phyloP scores from a whole-genome alignment of 2,113 vertebrate species.

The Orientallactaga bullata region DNA sequence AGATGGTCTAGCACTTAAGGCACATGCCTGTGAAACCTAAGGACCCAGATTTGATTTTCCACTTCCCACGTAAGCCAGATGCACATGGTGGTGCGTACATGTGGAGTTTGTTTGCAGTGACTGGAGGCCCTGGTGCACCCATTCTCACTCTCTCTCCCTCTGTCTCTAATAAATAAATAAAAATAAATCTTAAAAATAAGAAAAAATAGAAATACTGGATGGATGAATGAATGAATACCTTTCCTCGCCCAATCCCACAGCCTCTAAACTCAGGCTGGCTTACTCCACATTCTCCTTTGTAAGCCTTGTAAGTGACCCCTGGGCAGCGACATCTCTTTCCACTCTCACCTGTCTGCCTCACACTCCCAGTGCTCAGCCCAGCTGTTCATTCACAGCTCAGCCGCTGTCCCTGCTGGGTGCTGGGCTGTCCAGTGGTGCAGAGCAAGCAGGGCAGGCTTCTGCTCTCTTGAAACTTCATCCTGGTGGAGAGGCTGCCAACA shows the following conservation, averaged over 20 bases:
- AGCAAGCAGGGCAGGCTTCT: not conserved
- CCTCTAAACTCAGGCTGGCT: no score
- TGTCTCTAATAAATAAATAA: no score
- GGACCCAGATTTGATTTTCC: no score
- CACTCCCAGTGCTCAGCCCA: not conserved
- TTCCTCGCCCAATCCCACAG: not conserved
- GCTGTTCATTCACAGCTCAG: not conserved
- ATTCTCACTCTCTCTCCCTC: no score
- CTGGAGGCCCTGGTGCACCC: no score
- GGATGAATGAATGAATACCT: not conserved
- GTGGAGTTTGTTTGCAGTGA: no score
- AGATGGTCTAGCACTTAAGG: no score
- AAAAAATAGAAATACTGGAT: not conserved
- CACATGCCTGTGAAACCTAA: no score
- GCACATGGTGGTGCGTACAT: no score
- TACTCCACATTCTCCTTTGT: rapidly evolving
- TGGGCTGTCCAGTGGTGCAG: no score
- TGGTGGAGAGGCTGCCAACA: not conserved
- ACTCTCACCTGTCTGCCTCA: not conserved
- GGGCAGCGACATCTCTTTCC: not conserved
- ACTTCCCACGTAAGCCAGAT: no score
- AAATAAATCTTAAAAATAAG: no score
- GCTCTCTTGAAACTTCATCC: not conserved
- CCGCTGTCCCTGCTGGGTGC: rapidly evolving
- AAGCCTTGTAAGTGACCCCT: not conserved